Conservation (phyloP, 1,140 invertebrate species). For the Vanessa tameamea region DNA sequence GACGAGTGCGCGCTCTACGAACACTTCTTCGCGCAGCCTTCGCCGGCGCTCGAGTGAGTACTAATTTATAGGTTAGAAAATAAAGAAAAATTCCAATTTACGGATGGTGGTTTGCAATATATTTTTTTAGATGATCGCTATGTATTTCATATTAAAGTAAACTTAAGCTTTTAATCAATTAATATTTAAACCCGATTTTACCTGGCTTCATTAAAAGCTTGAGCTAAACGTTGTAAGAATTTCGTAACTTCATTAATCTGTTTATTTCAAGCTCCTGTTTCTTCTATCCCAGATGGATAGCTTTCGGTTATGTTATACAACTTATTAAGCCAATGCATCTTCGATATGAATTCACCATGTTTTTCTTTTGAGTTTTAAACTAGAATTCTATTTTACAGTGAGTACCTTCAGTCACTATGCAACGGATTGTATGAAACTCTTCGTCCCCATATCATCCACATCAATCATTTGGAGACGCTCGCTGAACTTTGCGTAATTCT, state of each 20-base stretch:
- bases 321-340: no score
- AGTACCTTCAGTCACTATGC: constrained; percentile 92
- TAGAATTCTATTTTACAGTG: constrained; percentile 61
- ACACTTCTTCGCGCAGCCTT: constrained; percentile 91
- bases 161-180: no score
- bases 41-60: constrained; percentile 85
- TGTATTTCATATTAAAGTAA: not conserved
- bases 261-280: no score
- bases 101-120: no score
- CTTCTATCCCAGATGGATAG: no score
- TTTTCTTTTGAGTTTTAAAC: no score
- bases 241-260: no score
- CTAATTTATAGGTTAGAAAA: not conserved
- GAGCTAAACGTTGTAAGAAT: no score
- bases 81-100: not conserved
- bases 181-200: no score
- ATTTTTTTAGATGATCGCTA: not conserved
- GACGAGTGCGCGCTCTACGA: constrained; percentile 95
- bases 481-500: constrained; percentile 98
- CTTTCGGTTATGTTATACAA: no score
- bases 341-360: no score
- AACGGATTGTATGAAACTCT: constrained; percentile 95
- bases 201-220: no score
- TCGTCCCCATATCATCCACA: constrained; percentile 97
- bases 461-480: constrained; percentile 98